A percentile compares a stretch with the other conserved stretches of the same genome.
phyloP scores from a whole-genome alignment of 23 tunicate species.

The Halocynthia aurantium region DNA sequence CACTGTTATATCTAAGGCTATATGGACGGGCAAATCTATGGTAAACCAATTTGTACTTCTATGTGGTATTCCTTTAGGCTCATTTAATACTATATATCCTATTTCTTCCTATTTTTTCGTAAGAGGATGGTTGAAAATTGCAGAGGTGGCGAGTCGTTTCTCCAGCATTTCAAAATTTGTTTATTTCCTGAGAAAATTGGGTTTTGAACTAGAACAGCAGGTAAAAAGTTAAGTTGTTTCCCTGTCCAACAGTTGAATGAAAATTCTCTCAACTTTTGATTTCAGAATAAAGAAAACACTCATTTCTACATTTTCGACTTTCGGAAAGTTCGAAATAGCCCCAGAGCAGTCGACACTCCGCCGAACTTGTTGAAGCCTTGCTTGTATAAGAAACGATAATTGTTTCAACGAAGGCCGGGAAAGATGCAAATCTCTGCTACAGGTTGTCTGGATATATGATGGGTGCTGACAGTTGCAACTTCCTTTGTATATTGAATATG shows the following conservation, averaged over 20 bases:
- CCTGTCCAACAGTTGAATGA: neutral
- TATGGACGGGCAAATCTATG: too few species aligned
- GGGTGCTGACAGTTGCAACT: too few species aligned
- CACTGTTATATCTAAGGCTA: too few species aligned
- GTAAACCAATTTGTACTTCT: too few species aligned
- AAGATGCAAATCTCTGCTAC: too few species aligned
- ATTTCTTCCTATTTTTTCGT: too few species aligned
- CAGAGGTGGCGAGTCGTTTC: conserved; percentile 86
- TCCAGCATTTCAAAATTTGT: conserved; percentile 29
- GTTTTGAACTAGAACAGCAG: conserved; percentile 45
- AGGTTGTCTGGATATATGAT: too few species aligned
- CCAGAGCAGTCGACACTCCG: neutral
- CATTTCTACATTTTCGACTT: conserved; percentile 70
- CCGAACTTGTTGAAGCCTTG: conserved; percentile 33
- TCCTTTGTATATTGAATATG: too few species aligned
- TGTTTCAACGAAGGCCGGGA: neutral
- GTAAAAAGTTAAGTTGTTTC: conserved; percentile 7
- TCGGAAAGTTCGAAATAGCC: conserved; percentile 18
- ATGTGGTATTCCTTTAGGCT: too few species aligned
- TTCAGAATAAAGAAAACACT: conserved; percentile 42
- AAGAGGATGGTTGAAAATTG: conserved; percentile 64
- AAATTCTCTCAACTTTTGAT: neutral
- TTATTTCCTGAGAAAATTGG: conserved; percentile 44
- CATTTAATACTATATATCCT: too few species aligned
- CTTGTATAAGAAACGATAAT: conserved; percentile 49